A percentile compares a stretch with the other conserved stretches of the same genome.
Conservation (phyloP, 2,797 vertebrate genomes). For the Tenualosa ilisha region DNA sequence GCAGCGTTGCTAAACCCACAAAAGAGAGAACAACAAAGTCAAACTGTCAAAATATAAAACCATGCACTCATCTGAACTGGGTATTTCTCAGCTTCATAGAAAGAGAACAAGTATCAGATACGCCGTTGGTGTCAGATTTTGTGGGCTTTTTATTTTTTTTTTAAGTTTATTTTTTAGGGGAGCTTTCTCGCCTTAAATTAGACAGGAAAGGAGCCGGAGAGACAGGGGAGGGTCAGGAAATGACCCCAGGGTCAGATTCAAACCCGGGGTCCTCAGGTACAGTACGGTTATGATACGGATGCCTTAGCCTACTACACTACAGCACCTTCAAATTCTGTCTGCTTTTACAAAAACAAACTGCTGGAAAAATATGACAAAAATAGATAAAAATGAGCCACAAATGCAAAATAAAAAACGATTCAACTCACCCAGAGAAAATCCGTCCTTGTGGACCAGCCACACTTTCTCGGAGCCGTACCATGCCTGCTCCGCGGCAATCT, state of each 20-base stretch:
- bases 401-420: neutral
- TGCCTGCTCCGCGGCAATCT: slow-evolving; percentile 90
- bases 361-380: neutral
- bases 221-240: too few relatives aligned
- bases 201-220: too few relatives aligned
- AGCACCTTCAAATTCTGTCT: too few relatives aligned
- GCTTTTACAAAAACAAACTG: too few relatives aligned
- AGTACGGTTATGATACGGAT: too few relatives aligned
- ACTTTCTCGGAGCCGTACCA: slow-evolving; percentile 97
- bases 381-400: neutral
- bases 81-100: neutral
- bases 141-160: neutral
- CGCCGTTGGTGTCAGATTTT: neutral
- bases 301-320: too few relatives aligned
- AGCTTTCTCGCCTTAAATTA: too few relatives aligned
- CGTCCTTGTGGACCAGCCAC: slow-evolving; percentile 96
- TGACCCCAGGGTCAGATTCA: too few relatives aligned
- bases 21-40: slow-evolving; percentile 8
- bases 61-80: neutral
- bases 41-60: neutral
- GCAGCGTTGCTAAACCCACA: slow-evolving; percentile 79
- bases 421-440: slow-evolving; percentile 91
- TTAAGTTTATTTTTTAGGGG: neutral
- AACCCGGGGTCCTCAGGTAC: too few relatives aligned
- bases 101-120: neutral